These are phyloP conservation scores for Polydesmus complanatus DNA, from an alignment of 2,888 invertebrate genomes.

Conservation along the genomic window DNA sequence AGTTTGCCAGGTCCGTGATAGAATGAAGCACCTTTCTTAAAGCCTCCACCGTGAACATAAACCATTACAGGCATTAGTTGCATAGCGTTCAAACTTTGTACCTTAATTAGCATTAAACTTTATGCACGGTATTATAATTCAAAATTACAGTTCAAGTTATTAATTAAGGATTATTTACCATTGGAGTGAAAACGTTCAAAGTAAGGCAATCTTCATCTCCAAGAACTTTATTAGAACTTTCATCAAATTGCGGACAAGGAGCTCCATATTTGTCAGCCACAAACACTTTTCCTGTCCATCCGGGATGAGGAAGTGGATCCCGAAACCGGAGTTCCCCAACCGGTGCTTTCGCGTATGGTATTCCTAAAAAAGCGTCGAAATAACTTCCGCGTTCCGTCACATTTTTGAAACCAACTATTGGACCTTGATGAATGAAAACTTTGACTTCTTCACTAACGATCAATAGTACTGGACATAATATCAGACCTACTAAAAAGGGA, in stretches of 20 bases:
- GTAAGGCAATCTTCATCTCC: conserved; percentile 21
- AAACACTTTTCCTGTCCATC: conserved; percentile 1
- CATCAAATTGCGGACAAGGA: conserved; percentile 13
- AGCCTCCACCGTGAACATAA: conserved; percentile 30
- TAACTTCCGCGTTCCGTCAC: background rate
- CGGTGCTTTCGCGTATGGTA: conserved; percentile 88
- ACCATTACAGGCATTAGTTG: conserved; percentile 26
- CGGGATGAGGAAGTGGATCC: conserved; percentile 5
- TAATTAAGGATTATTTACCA: too few species aligned
- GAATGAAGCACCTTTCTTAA: conserved; percentile 27
- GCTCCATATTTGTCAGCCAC: conserved; percentile 8
- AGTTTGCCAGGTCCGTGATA: conserved; percentile 29
- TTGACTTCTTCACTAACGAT: background rate
- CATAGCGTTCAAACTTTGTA: conserved; percentile 5
- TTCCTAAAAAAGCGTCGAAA: conserved; percentile 64
- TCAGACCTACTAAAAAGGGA: too few species aligned
- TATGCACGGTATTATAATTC: too few species aligned
- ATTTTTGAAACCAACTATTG: background rate
- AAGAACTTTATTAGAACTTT: conserved; percentile 3
- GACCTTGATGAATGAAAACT: background rate
- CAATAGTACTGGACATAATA: too few species aligned
- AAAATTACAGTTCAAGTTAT: too few species aligned
- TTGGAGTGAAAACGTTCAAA: conserved; percentile 19
- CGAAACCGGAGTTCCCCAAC: conserved; percentile 73
- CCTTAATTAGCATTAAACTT: background rate